Evolutionary conservation across 2,797 vertebrate species (phyloP).

Genomic region (Euthynnus affinis): DNA sequence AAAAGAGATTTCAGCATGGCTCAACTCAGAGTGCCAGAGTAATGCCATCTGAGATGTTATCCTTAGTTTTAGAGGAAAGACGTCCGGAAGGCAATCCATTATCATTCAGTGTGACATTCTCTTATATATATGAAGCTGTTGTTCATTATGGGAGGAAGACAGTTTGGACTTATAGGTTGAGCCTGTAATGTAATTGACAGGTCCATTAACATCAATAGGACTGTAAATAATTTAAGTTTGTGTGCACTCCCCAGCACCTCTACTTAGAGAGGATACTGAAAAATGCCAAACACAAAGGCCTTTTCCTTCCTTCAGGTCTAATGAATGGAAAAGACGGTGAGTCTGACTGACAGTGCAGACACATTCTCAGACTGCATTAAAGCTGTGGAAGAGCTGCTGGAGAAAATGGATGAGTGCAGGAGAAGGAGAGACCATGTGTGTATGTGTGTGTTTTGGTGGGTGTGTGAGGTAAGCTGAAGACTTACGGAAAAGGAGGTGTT

Average conservation of each 20-base stretch:
- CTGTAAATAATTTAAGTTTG: conserved; percentile 72
- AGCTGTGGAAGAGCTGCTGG: conserved; percentile 39
- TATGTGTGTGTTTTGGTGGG: conserved; percentile 6
- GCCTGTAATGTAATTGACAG: conserved; percentile 66
- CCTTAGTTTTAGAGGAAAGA: conserved; percentile 14
- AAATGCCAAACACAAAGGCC: conserved; percentile 53
- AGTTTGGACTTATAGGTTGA: conserved; percentile 63
- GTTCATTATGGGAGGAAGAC: conserved; percentile 62
- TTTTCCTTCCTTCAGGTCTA: conserved; percentile 63
- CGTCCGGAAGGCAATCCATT: conserved; percentile 20
- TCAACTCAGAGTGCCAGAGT: conserved; percentile 21
- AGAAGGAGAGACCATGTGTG: neutral
- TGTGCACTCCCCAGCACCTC: neutral
- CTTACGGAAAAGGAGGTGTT: conserved; percentile 5
- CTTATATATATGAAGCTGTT: conserved; percentile 52
- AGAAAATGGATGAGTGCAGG: conserved; percentile 38
- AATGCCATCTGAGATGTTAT: conserved; percentile 25
- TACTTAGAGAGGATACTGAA: conserved; percentile 44
- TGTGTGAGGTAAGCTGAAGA: conserved; percentile 13
- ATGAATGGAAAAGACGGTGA: conserved; percentile 66
- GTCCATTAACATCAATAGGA: conserved; percentile 73
- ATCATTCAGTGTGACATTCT: conserved; percentile 46
- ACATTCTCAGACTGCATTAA: conserved; percentile 58
- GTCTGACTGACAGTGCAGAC: conserved; percentile 59
- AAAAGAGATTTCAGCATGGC: conserved; percentile 27